These are phyloP conservation scores for Batillaria attramentaria DNA, from an alignment of 1,140 invertebrate genomes.

Conservation along the genomic window DNA sequence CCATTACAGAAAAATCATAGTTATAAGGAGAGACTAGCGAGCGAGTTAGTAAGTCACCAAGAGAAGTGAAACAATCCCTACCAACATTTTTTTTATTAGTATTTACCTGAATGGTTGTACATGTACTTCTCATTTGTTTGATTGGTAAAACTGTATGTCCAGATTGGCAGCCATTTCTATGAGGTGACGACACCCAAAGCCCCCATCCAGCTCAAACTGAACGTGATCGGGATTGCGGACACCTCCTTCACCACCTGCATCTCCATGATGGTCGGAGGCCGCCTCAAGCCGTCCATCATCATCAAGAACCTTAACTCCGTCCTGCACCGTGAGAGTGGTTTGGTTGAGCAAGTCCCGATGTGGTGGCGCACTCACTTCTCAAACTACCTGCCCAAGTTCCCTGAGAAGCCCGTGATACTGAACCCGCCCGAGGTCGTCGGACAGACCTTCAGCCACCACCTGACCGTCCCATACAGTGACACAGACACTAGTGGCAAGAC, in stretches of 20 bases:
- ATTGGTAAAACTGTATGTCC: no score
- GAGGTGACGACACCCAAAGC: slow-evolving; percentile 47
- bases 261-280: slow-evolving; percentile 40
- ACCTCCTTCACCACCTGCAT: slow-evolving; percentile 41
- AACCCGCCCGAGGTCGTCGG: slow-evolving; percentile 33
- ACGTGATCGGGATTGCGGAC: slow-evolving; percentile 41
- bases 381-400: slow-evolving; percentile 31
- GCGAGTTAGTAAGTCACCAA: no score
- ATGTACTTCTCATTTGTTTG: no score
- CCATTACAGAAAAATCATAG: no score
- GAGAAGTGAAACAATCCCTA: no score
- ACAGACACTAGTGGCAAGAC: slow-evolving; percentile 44
- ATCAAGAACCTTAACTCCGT: slow-evolving; percentile 39
- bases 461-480: slow-evolving; percentile 43
- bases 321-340: slow-evolving; percentile 36
- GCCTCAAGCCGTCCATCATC: slow-evolving; percentile 43
- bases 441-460: slow-evolving; percentile 41
- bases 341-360: slow-evolving; percentile 39
- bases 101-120: no score
- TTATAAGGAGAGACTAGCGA: no score
- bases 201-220: slow-evolving; percentile 41
- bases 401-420: slow-evolving; percentile 33
- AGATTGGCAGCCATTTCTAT: slow-evolving; percentile 36
- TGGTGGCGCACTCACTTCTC: slow-evolving; percentile 45
- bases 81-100: no score